Evolutionary conservation across 2,888 invertebrate genomes (phyloP).

Genomic region (Polyommatus icarus): DNA sequence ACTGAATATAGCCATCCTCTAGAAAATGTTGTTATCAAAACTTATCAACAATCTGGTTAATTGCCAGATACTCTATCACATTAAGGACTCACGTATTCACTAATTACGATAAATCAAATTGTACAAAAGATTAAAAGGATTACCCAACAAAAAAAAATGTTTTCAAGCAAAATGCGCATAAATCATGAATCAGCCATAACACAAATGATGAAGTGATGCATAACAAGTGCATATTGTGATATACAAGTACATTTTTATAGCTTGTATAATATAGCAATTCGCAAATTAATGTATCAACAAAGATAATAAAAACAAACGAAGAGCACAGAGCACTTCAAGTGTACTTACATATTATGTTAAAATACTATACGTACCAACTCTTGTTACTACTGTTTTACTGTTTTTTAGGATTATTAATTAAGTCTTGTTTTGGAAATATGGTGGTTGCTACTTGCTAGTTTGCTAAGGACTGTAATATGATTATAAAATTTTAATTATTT

Average conservation of each 20-base stretch:
- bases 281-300: not conserved
- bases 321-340: too few species aligned
- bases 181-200: not conserved
- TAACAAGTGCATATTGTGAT: not conserved
- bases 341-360: too few species aligned
- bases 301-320: not conserved
- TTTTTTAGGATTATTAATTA: not conserved
- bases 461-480: too few species aligned
- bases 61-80: not conserved
- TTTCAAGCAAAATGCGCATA: not conserved
- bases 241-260: not conserved
- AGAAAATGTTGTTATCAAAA: slow-evolving; percentile 5
- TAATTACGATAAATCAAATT: slow-evolving; percentile 12
- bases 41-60: slow-evolving; percentile 2
- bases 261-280: not conserved
- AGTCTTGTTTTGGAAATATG: not conserved
- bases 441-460: too few species aligned
- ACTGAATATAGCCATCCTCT: not conserved
- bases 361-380: not conserved
- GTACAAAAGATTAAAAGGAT: not conserved
- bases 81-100: slow-evolving; percentile 6
- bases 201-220: not conserved
- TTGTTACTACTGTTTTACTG: too few species aligned
- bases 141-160: not conserved
- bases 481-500: too few species aligned